phyloP scores from a whole-genome alignment of 2,113 vertebrate species.

The Colaptes auratus region DNA sequence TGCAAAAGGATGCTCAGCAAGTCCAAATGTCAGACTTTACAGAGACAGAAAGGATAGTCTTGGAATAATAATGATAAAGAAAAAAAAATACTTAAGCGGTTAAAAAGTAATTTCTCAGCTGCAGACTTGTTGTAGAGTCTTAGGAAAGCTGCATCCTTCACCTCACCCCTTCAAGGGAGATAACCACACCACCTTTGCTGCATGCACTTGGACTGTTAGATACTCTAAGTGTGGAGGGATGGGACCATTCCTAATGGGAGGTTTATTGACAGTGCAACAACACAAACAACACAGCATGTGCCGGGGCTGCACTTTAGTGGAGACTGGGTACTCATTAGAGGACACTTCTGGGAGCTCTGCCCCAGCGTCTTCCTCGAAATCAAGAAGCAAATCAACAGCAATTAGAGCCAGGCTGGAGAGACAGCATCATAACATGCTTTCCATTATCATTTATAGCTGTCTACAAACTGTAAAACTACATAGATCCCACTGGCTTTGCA shows the following conservation, averaged over 20 bases:
- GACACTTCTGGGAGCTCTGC: not conserved
- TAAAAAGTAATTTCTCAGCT: not conserved
- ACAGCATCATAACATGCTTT: not conserved
- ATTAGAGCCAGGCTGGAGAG: not conserved
- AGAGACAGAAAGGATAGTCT: accelerated
- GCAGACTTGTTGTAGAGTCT: not conserved
- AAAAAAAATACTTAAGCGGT: not conserved
- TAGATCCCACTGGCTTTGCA: not conserved
- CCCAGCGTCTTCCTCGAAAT: not conserved
- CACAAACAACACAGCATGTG: not conserved
- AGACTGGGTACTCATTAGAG: not conserved
- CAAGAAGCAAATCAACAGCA: conserved; percentile 55
- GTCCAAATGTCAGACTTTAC: not conserved
- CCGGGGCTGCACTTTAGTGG: not conserved
- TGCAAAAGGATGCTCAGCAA: not conserved
- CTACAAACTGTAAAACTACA: conserved; percentile 8
- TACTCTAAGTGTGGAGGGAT: not conserved
- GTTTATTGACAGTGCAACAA: not conserved
- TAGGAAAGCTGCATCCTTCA: not conserved
- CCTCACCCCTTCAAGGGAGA: not conserved
- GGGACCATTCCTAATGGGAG: not conserved
- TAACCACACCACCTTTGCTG: accelerated
- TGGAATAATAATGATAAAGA: not conserved
- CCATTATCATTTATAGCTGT: conserved; percentile 44
- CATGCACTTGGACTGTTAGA: not conserved